Evolutionary conservation across 2,888 invertebrate species (phyloP).

Genomic region (Graphium colonna): DNA sequence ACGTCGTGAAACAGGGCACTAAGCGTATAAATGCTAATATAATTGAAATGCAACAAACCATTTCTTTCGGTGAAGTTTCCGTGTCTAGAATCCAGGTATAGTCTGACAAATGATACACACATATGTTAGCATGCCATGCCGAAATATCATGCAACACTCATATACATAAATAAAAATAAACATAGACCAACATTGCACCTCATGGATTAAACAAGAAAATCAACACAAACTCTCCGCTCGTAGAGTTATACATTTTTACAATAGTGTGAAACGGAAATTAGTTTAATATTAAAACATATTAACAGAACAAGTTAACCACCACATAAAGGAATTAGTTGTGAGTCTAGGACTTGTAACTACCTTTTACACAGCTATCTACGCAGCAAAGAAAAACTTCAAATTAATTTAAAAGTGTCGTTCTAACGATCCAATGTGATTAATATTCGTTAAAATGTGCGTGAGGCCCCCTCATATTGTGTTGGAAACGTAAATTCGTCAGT

Average conservation of each 20-base stretch:
- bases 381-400: conserved; percentile 15
- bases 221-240: conserved; percentile 5
- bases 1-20: conserved; percentile 18
- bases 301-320: conserved; percentile 22
- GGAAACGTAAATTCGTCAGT: conserved; percentile 14
- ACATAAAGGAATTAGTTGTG: conserved; percentile 23
- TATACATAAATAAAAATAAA: conserved; percentile 30
- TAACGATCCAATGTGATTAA: conserved; percentile 15
- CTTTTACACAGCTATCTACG: conserved; percentile 22
- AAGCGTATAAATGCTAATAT: conserved; percentile 25
- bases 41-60: conserved; percentile 72
- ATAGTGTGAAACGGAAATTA: conserved; percentile 5
- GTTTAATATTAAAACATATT: conserved; percentile 12
- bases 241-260: background rate
- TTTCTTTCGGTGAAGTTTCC: conserved; percentile 67
- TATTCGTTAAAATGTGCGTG: conserved; percentile 17
- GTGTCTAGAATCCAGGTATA: conserved; percentile 76
- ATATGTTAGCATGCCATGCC: conserved; percentile 77
- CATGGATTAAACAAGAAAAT: conserved; percentile 5
- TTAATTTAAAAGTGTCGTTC: conserved; percentile 21
- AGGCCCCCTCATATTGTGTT: background rate
- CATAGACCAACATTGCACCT: conserved; percentile 6
- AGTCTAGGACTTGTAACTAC: conserved; percentile 19
- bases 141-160: conserved; percentile 67
- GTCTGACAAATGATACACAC: conserved; percentile 77